phyloP scores from a whole-genome alignment of 2,797 vertebrate species.

The Sebastes umbrosus region DNA sequence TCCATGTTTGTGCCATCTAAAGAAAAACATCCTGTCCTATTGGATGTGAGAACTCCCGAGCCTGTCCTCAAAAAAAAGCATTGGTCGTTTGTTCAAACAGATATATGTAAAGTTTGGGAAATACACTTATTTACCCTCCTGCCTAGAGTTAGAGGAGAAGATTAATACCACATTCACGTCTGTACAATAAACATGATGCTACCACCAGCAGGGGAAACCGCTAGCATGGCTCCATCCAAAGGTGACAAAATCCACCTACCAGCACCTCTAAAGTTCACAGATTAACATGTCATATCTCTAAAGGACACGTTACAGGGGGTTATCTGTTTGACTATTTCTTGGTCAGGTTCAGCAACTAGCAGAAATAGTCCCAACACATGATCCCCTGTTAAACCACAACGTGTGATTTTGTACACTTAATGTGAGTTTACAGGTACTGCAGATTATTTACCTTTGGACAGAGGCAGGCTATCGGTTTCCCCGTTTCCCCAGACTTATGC shows the following conservation, averaged over 20 bases:
- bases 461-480: not conserved
- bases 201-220: no score
- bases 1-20: slow-evolving; percentile 9
- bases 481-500: not conserved
- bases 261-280: no score
- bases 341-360: not conserved
- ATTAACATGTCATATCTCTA: no score
- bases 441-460: not conserved
- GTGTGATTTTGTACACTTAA: not conserved
- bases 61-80: not conserved
- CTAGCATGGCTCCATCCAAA: no score
- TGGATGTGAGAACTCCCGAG: slow-evolving; percentile 5
- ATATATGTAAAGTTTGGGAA: not conserved
- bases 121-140: not conserved
- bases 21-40: not conserved
- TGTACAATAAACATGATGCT: no score
- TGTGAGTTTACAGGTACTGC: not conserved
- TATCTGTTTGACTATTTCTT: not conserved
- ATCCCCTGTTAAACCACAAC: not conserved
- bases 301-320: not conserved
- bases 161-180: no score
- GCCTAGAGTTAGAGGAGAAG: no score
- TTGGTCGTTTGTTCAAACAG: not conserved
- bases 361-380: not conserved
- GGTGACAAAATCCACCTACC: no score